Conservation (phyloP, 2,797 vertebrate genomes). For the Monodelphis domestica region DNA sequence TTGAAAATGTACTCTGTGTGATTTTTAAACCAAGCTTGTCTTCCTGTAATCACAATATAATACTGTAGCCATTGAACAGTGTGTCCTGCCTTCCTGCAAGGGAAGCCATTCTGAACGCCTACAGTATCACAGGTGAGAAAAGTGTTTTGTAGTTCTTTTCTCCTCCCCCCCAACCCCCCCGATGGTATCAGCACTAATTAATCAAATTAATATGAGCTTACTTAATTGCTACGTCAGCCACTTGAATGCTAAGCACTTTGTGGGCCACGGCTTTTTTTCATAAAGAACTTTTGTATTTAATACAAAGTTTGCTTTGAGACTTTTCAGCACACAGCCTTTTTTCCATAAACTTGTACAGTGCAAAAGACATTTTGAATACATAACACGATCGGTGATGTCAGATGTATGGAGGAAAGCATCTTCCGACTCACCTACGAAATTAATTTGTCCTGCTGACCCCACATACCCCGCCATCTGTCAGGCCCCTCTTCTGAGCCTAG, state of each 20-base stretch:
- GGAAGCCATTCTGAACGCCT: conserved; percentile 88
- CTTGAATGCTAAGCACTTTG: conserved; percentile 90
- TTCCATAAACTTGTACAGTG: conserved; percentile 88
- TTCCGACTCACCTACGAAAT: conserved; percentile 69
- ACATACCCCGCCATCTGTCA: conserved; percentile 68
- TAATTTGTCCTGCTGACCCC: conserved; percentile 65
- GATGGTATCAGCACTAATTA: conserved; percentile 88
- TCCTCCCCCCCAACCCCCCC: conserved; percentile 82
- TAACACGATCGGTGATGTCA: conserved; percentile 72
- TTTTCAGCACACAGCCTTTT: conserved; percentile 87
- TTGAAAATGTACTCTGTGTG: conserved; percentile 94
- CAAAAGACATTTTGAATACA: conserved; percentile 86
- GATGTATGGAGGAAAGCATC: conserved; percentile 78
- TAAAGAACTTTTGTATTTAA: conserved; percentile 90
- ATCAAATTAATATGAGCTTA: conserved; percentile 86
- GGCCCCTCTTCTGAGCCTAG: conserved; percentile 72
- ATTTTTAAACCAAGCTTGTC: conserved; percentile 93
- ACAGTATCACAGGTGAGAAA: conserved; percentile 84
- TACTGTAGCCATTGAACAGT: conserved; percentile 91
- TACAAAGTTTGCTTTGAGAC: conserved; percentile 88
- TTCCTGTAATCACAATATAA: conserved; percentile 93
- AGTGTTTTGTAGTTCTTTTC: conserved; percentile 68
- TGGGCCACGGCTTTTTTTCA: conserved; percentile 89
- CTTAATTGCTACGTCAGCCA: conserved; percentile 86
- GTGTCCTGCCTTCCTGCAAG: conserved; percentile 90